Evolutionary conservation across 2,113 vertebrate genomes (phyloP).

Genomic region (Notiomystis cincta): DNA sequence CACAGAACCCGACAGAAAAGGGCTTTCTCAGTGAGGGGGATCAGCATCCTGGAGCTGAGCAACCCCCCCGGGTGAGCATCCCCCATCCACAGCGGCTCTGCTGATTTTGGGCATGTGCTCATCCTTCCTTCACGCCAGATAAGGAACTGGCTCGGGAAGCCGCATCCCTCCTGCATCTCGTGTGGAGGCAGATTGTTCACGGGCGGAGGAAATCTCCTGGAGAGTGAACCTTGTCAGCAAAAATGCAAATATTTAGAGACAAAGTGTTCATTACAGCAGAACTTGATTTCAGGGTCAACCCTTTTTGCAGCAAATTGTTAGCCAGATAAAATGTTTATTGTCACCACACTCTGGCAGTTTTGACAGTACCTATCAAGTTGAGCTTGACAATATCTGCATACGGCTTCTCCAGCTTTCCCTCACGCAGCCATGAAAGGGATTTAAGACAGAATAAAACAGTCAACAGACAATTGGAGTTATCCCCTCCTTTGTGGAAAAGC

Average conservation of each 20-base stretch:
- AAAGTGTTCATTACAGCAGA: conserved; percentile 66
- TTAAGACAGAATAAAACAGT: not conserved
- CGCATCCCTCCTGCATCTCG: not conserved
- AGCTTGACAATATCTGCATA: conserved; percentile 55
- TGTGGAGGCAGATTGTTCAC: conserved; percentile 55
- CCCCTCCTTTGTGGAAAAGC: not conserved
- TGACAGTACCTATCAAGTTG: conserved; percentile 66
- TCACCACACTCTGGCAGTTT: conserved; percentile 64
- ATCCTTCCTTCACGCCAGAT: not conserved
- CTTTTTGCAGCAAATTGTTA: conserved; percentile 66
- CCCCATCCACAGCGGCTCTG: rapidly evolving
- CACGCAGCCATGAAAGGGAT: not conserved
- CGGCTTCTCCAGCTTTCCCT: not conserved
- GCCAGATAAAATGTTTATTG: conserved; percentile 64
- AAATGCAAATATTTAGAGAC: conserved; percentile 71
- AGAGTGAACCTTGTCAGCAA: conserved; percentile 66
- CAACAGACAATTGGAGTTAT: not conserved
- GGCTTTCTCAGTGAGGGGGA: not conserved
- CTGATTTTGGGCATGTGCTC: not conserved
- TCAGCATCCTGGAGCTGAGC: not conserved
- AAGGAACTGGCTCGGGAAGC: conserved; percentile 1
- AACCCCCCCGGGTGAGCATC: not conserved
- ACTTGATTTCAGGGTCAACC: conserved; percentile 67
- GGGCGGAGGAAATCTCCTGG: conserved; percentile 33
- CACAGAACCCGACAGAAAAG: not conserved